A percentile compares a stretch with the other conserved stretches of the same genome.
Evolutionary conservation across 1,140 invertebrate species (phyloP).

Genomic region (Conus betulinus): DNA sequence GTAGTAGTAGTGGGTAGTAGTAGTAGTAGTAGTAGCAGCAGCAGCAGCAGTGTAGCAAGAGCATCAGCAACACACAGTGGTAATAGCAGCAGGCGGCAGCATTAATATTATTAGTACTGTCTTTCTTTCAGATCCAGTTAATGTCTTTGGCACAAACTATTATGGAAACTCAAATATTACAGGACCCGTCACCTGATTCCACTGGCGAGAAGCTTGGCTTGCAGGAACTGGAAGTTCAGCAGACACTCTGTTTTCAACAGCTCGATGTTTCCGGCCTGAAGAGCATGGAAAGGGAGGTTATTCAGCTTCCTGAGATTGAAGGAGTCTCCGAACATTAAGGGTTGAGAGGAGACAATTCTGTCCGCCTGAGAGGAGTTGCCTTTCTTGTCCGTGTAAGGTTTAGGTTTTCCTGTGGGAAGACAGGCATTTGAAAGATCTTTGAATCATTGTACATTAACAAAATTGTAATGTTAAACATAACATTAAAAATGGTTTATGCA

Average conservation of each 20-base stretch:
- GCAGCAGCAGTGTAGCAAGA: no score
- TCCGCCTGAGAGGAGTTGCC: conserved; percentile 50
- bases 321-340: conserved; percentile 73
- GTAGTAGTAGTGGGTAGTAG: no score
- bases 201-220: conserved; percentile 85
- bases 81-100: no score
- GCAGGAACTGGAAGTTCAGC: conserved; percentile 97
- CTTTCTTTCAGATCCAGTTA: no score
- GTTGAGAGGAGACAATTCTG: conserved; percentile 53
- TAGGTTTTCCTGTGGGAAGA: conserved; percentile 52
- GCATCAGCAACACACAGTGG: no score
- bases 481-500: no score
- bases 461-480: background rate
- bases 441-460: background rate
- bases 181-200: conserved; percentile 51
- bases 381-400: conserved; percentile 54
- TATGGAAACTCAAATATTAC: background rate
- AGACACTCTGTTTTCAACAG: conserved; percentile 94
- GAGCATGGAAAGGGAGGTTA: conserved; percentile 85
- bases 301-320: conserved; percentile 86
- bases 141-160: no score
- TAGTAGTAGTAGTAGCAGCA: no score
- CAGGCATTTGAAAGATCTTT: background rate
- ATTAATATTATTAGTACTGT: no score
- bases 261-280: conserved; percentile 89